Percentiles rank a stretch among this genome's conserved stretches.
Evolutionary conservation across 2,113 vertebrate species (phyloP).

Genomic region (Tachysurus fulvidraco): DNA sequence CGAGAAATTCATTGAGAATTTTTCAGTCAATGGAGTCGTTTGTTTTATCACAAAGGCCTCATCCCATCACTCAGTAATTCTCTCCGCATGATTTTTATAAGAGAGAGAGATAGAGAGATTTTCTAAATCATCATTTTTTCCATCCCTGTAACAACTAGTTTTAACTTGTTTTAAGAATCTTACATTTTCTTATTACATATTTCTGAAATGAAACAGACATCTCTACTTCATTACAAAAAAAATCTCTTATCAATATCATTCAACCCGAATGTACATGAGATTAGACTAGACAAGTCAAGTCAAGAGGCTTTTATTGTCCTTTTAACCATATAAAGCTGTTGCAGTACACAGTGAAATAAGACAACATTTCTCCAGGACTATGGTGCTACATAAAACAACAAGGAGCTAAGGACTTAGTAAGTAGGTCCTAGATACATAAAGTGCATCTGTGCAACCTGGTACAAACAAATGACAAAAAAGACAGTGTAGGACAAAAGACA

Average conservation of each 20-base stretch:
- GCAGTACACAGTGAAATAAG: too few relatives aligned
- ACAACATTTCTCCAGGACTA: too few relatives aligned
- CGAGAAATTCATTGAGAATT: slow-evolving; percentile 36
- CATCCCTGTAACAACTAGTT: background rate
- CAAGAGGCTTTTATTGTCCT: too few relatives aligned
- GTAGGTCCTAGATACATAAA: too few relatives aligned
- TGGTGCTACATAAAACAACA: too few relatives aligned
- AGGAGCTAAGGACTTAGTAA: too few relatives aligned
- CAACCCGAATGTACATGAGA: background rate
- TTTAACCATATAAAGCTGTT: too few relatives aligned
- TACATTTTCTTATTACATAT: background rate
- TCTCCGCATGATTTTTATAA: slow-evolving; percentile 50
- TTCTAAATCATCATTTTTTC: background rate
- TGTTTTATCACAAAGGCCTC: slow-evolving; percentile 25
- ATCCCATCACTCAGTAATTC: slow-evolving; percentile 53
- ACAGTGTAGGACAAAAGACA: too few relatives aligned
- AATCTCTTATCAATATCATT: background rate
- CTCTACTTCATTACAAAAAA: background rate
- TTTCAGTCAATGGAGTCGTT: slow-evolving; percentile 6
- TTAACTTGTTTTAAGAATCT: background rate
- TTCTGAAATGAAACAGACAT: background rate
- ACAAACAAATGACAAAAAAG: too few relatives aligned
- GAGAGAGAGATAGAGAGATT: slow-evolving; percentile 6
- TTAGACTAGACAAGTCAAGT: too few relatives aligned
- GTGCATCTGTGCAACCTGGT: too few relatives aligned